Evolutionary conservation across 2,888 invertebrate genomes (phyloP), one percentile per base, ranked within the genome.

Genomic region (Platycheirus rosarum): DNA sequence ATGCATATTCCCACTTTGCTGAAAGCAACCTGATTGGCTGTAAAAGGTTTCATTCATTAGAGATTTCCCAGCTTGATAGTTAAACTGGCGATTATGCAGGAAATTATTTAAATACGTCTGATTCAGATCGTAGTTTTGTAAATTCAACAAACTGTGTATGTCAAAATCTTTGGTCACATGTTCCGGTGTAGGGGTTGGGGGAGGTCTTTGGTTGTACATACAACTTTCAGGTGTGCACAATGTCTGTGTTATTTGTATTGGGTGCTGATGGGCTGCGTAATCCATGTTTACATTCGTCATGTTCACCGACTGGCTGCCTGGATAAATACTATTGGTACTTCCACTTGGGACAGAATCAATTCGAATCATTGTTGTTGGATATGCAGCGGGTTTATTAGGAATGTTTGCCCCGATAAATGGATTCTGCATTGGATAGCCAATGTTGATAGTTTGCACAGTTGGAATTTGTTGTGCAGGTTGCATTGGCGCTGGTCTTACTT

Each of bases 91-190:
- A 16, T 82, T 82, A 20, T 73, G 77, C 2, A 82, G 16, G 9
- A 73, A 82, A 44, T 82, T 77, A 20, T 51, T 68, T 7, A 82
- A 44, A 29, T 82, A 71, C 0, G 62, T 62, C 11, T 53, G 66
- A 8, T 82, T 82, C 11, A 82, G n/a, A 7, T 82, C 55, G 9
- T 82, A 82, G 49, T 82, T 77, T 29, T 82, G 77, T 16, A 77
- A 48, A 35, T 82, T 82, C n/a, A 82, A 44, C 1, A 77, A 48
- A 11, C 77, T 63, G 11, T 82, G 66, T 29, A 82, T 49, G 2
- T 77, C 66, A 44, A 71, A 82, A 20, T 77, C 77, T 16, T 71
- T 51, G 32, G 71, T 70, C 1, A 82, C 49, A 20, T 82, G 77
- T 13, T 82, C 82, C 2, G 82, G 82, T 9, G 82, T 77, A 2